phyloP scores from a whole-genome alignment of 2,888 invertebrate species.

The Caenorhabditis sp. region DNA sequence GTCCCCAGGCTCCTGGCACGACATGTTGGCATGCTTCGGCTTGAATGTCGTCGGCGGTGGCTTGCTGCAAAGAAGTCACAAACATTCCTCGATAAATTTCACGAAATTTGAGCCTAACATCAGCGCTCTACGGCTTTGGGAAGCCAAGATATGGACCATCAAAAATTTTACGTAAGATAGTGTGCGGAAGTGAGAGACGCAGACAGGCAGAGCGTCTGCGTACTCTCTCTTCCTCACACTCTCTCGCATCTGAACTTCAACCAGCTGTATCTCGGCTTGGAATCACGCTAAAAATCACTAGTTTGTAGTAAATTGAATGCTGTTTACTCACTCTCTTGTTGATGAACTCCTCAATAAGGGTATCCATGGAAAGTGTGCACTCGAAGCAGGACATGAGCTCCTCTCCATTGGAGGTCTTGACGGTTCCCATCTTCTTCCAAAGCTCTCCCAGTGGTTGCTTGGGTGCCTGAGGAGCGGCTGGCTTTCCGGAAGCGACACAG shows the following conservation, averaged over 20 bases:
- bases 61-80: constrained; percentile 65
- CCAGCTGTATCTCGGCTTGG: too few relatives aligned
- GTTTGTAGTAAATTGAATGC: too few relatives aligned
- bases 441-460: constrained; percentile 24
- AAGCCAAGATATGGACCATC: neutral
- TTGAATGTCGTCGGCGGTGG: constrained; percentile 67
- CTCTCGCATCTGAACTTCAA: neutral
- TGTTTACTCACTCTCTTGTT: constrained; percentile 47
- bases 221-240: too few relatives aligned
- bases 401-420: constrained; percentile 45
- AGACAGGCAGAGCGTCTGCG: too few relatives aligned
- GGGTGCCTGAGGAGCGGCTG: neutral
- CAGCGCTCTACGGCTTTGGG: too few relatives aligned
- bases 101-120: too few relatives aligned
- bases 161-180: too few relatives aligned
- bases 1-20: constrained; percentile 35
- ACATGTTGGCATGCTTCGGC: constrained; percentile 59
- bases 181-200: too few relatives aligned
- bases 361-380: constrained; percentile 69
- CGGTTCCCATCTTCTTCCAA: constrained; percentile 54
- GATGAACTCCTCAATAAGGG: constrained; percentile 65
- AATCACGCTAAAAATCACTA: too few relatives aligned
- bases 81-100: too few relatives aligned
- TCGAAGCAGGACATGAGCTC: constrained; percentile 70
- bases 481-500: constrained; percentile 20